Evolutionary conservation across 2,113 vertebrate species (phyloP), one percentile per base, ranked within the genome.

Genomic region (Albula goreensis): DNA sequence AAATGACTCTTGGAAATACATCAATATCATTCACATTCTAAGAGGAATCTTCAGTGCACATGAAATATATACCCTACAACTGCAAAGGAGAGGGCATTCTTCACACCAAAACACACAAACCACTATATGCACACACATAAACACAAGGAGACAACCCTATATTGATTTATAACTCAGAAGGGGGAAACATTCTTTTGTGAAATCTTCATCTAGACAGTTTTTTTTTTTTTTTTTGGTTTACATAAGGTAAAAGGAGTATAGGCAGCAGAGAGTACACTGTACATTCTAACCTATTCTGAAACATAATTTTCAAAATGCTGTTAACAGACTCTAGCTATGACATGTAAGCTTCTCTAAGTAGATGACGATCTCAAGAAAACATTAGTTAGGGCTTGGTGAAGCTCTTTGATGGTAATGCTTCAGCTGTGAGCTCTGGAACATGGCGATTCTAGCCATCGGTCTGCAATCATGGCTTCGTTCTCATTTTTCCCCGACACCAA

Each of bases 321-420:
- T 96, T 96, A 97, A 98, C 97, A 96, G 94, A 89, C 93, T 96
- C 96, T 96, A 96, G 93, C 96, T 95, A 96, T 93, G 94, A 96
- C 96, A 95, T 98, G 98, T 98, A 96, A 96, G 99, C 98, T 98
- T 97, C 96, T 94, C 95, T 95, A 97, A 96, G 95, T 93, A 96
- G 95, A 96, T 93, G 96, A 97, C 96, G 97, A 96, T 94, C 93
- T 95, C 93, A 95, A 95, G 96, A 97, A 96, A 96, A 95, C 96
- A 95, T 96, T 97, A 96, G 96, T 97, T 97, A 96, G 97, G 96
- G 95, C 96, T 98, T 98, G 96, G 95, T 96, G 95, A 96, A 94
- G 93, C 93, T 95, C 96, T 95, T 96, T 94, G 95, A 90, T 90
- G 84, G 95, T 93, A 94, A 96, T 98, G 95, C 86, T 97, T 98